Evolutionary conservation across 2,888 invertebrate species (phyloP).

Genomic region (Trissoscelio sp.): DNA sequence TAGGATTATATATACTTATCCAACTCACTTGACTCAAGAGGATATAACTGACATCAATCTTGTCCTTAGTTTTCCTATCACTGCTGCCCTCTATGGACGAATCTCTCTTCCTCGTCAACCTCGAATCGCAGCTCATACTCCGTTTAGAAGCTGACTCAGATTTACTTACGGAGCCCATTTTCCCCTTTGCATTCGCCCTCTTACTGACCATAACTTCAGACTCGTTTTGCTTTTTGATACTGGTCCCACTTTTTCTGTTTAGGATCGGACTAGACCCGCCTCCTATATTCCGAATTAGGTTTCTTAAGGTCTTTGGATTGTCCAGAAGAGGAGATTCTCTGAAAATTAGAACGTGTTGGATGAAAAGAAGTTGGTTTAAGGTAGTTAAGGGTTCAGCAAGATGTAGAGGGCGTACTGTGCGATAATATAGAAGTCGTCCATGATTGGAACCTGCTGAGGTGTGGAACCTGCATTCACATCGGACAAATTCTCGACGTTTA

Average conservation of each 20-base stretch:
- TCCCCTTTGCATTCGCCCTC: slow-evolving; percentile 79
- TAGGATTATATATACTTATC: neutral
- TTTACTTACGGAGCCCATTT: slow-evolving; percentile 80
- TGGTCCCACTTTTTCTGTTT: slow-evolving; percentile 86
- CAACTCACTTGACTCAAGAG: slow-evolving; percentile 80
- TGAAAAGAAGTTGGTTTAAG: too few relatives aligned
- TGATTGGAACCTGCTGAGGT: slow-evolving; percentile 90
- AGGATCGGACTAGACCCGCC: slow-evolving; percentile 91
- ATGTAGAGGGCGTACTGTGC: too few relatives aligned
- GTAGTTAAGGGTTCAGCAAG: too few relatives aligned
- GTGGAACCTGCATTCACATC: slow-evolving; percentile 88
- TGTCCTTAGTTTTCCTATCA: slow-evolving; percentile 81
- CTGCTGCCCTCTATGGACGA: slow-evolving; percentile 80
- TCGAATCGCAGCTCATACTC: slow-evolving; percentile 82
- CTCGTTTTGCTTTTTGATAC: slow-evolving; percentile 75
- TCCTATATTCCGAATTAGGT: slow-evolving; percentile 92
- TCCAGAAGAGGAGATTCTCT: slow-evolving; percentile 84
- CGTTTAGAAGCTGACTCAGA: slow-evolving; percentile 80
- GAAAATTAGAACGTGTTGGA: slow-evolving; percentile 67
- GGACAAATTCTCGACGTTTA: slow-evolving; percentile 85
- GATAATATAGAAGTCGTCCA: slow-evolving; percentile 96
- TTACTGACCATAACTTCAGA: slow-evolving; percentile 77
- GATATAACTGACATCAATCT: slow-evolving; percentile 81
- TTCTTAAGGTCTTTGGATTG: slow-evolving; percentile 89
- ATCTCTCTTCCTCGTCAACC: slow-evolving; percentile 81